A percentile compares a stretch with the other conserved stretches of the same genome.
Conservation (phyloP, 1,140 invertebrate genomes). For the Onthophagus taurus region DNA sequence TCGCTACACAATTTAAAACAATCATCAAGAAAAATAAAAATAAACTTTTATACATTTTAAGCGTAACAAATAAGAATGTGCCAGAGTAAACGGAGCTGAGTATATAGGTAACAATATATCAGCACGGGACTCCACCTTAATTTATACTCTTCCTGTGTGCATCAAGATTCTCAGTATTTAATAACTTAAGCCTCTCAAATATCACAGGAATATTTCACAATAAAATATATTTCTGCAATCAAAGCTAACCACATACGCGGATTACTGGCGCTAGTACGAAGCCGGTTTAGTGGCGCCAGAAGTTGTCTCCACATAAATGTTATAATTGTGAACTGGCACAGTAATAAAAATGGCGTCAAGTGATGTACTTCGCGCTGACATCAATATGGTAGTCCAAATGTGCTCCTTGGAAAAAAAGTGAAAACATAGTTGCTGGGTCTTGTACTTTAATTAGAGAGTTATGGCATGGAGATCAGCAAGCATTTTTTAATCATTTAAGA, state of each 20-base stretch:
- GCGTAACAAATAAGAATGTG: conserved; percentile 2
- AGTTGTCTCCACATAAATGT: no score
- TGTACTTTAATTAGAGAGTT: background rate
- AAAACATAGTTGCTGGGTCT: no score
- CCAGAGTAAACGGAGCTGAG: conserved; percentile 10
- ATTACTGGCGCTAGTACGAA: no score
- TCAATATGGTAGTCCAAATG: no score
- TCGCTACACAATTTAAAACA: conserved; percentile 10
- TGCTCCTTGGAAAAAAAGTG: no score
- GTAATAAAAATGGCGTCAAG: no score
- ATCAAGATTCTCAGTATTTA: conserved; percentile 10
- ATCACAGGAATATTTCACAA: conserved; percentile 13
- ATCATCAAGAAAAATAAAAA: background rate
- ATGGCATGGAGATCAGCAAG: no score
- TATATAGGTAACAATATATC: conserved; percentile 1
- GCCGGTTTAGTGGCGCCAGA: no score
- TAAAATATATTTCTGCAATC: background rate
- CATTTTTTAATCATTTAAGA: no score
- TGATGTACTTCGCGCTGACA: no score
- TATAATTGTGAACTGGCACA: no score
- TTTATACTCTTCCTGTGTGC: conserved; percentile 13
- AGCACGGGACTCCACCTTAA: background rate
- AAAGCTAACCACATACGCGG: background rate
- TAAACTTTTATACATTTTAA: background rate
- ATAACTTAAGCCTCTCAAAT: conserved; percentile 10